A percentile compares a stretch with the other conserved stretches of the same genome.
These are phyloP conservation scores for Stenodema calcarata DNA, from an alignment of 2,888 invertebrate genomes.

Conservation along the genomic window DNA sequence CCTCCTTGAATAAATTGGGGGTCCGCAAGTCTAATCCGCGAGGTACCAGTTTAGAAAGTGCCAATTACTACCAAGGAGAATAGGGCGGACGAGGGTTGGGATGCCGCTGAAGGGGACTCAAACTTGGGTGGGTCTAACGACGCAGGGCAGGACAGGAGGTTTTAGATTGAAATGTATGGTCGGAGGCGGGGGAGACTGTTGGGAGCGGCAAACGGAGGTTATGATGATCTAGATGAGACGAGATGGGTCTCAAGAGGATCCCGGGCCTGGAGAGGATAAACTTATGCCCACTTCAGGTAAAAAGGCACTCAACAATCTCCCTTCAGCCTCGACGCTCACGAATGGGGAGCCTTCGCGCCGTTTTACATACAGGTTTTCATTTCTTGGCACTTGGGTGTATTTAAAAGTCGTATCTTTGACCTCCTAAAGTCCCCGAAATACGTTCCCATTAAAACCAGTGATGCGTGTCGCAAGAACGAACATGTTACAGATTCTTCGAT, in stretches of 20 bases:
- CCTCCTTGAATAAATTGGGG: neutral
- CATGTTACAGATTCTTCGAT: too few relatives aligned
- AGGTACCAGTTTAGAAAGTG: neutral
- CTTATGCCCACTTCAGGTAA: constrained; percentile 30
- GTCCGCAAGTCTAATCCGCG: neutral
- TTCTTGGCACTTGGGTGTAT: too few relatives aligned
- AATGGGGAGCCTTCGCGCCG: neutral
- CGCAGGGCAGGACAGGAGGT: neutral
- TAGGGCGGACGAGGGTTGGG: neutral
- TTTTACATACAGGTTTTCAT: neutral
- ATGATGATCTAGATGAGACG: neutral
- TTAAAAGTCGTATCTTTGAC: too few relatives aligned
- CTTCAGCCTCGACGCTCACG: neutral
- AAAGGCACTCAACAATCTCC: constrained; percentile 24
- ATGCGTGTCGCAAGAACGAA: too few relatives aligned
- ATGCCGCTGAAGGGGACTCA: neutral
- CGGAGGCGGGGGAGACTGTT: neutral
- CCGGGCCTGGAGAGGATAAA: neutral
- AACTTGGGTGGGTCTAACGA: neutral
- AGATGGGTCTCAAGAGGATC: neutral
- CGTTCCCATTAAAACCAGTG: too few relatives aligned
- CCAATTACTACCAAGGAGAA: neutral
- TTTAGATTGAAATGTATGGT: neutral
- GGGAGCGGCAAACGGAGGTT: neutral
- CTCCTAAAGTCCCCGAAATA: too few relatives aligned